Evolutionary conservation across 2,797 vertebrate genomes (phyloP), one percentile per base, ranked within the genome.

Genomic region (Euphonia xanthogaster): DNA sequence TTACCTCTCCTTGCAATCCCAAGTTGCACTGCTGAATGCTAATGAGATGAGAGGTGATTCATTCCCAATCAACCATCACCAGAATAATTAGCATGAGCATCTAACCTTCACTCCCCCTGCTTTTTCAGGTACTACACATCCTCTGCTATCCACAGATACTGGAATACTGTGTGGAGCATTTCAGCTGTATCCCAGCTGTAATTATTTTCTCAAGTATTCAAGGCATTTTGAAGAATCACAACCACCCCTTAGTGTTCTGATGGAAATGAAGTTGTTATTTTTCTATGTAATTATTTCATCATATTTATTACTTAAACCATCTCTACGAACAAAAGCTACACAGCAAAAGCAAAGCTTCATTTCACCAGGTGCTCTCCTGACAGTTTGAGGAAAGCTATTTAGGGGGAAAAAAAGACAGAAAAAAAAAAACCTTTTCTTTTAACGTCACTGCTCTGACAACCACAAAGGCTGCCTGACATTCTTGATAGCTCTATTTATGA

Each of bases 401-500:
- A 74, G 80, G 68, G 5, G 7, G 50, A 57, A 31, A 33, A 53
- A 23, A 53, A 60, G 19, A 57, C 22, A 23, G 16, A 17, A 68
- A 44, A 81, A 85, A 81, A 85, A 84, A 45, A 0, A 0, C 12
- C 68, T 87, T 97, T 96, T 96, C 96, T 96, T 95, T 94, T 93
- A 96, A 93, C 91, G 92, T 96, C 97, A 89, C 72, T 88, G 88
- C 85, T 96, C 96, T 97, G 97, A 96, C 95, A 96, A 91, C 90
- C 94, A 97, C 94, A 96, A 96, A 97, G 75, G 66, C 95, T 94
- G 90, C 87, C 93, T 97, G 97, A 96, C 96, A 96, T 93, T 86
- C 95, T 86, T 97, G 97, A 97, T 97, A 94, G 96, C 96, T 97
- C 96, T 96, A 96, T 97, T 97, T 96, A 94, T 96, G 96, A 96